Base-by-base conservation (phyloP, 1,140 invertebrate species). In the Neodiprion fabricii region DNA sequence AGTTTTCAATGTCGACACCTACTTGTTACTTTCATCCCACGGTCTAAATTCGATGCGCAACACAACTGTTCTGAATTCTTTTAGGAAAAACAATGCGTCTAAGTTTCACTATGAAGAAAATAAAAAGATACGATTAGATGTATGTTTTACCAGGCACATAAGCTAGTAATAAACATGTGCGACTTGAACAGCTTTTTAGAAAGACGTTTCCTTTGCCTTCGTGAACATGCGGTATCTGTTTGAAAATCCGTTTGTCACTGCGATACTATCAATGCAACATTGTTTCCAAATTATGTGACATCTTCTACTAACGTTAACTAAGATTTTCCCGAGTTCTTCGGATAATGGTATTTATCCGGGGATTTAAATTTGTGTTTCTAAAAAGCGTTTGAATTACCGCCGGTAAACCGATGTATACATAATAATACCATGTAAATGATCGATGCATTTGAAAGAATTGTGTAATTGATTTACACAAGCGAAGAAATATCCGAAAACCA, bases 341-440 rank as follows among this genome's bases (percentile, higher is more conserved):
- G 50, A 71, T 48, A 71, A 71, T 48, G 17, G 17, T 71, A 23
- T 72, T 48, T 23, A 48, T 1, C n/a, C 47, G 8, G 49, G 7
- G 10, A 11, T 73, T 14, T 10, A 72, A 23, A 5, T 12, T 75
- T 65, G 11, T 40, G 28, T 40, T 14, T 28, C 23, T 71, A 17
- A 71, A 61, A 48, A 65, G 21, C 28, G 23, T 72, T 48, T 21
- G 49, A 70, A 61, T 67, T 68, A 68, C 12, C 40, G 48, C 53
- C 53, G 47, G 12, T n/a, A 40, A 40, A 40, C 5, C 28, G 28
- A 40, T 5, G 5, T 40, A 40, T 40, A 40, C 28, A 40, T 40
- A 40, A 40, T 40, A 40, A 40, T 40, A 40, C 5, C 28, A 40
- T 40, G 28, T 40, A 40, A 40, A 40, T 40, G 28, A 40, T 5